These are phyloP conservation scores for Lycorma delicatula DNA, from an alignment of 1,140 invertebrate genomes.

Conservation along the genomic window DNA sequence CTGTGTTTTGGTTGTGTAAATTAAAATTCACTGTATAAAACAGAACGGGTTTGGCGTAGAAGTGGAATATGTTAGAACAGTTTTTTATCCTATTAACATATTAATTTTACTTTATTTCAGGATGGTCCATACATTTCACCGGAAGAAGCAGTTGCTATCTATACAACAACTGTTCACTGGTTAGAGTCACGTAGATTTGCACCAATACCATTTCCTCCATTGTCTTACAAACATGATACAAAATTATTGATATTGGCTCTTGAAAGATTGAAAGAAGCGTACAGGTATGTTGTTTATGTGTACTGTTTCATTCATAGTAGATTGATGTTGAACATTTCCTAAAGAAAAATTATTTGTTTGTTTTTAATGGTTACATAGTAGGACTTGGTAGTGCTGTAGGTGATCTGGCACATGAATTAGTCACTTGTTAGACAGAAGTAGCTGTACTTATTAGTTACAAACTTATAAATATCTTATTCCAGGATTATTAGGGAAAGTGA, in stretches of 20 bases:
- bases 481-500: too few relatives aligned
- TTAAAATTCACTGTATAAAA: not conserved
- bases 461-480: too few relatives aligned
- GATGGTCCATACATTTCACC: conserved; percentile 99
- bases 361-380: too few relatives aligned
- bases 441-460: too few relatives aligned
- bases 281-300: conserved; percentile 44
- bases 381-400: too few relatives aligned
- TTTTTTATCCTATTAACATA: conserved; percentile 10
- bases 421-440: too few relatives aligned
- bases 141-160: conserved; percentile 99
- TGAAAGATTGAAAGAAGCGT: conserved; percentile 96
- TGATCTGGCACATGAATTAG: too few relatives aligned
- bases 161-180: conserved; percentile 99
- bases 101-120: conserved; percentile 36
- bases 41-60: not conserved
- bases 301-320: not conserved
- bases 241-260: conserved; percentile 95
- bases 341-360: not conserved
- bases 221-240: conserved; percentile 99
- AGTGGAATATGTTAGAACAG: not conserved
- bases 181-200: conserved; percentile 95
- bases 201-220: conserved; percentile 96
- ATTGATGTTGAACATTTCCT: not conserved
- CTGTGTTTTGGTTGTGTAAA: too few relatives aligned